phyloP scores from a whole-genome alignment of 2,113 vertebrate species.

The Phyllostomus discolor region DNA sequence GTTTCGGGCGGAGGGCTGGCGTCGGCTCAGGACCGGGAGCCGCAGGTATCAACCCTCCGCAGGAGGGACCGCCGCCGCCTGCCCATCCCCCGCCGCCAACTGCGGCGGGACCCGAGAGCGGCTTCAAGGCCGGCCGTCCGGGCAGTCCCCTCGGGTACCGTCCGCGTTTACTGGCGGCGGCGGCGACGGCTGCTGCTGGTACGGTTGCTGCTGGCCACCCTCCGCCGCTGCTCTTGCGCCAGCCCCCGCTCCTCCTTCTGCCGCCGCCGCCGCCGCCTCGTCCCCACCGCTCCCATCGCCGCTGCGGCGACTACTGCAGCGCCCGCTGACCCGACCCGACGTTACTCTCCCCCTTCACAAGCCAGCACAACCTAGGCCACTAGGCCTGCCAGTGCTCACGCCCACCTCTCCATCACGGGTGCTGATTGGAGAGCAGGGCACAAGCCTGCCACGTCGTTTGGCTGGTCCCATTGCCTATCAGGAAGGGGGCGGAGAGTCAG shows the following conservation, averaged over 20 bases:
- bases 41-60: slow-evolving; percentile 29
- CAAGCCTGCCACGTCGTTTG: slow-evolving; percentile 24
- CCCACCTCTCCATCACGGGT: slow-evolving; percentile 51
- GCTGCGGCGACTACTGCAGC: slow-evolving; percentile 77
- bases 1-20: background rate
- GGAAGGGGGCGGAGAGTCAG: slow-evolving; percentile 33
- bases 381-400: slow-evolving; percentile 52
- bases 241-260: slow-evolving; percentile 51
- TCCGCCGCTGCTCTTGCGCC: slow-evolving; percentile 52
- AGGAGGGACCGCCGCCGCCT: slow-evolving; percentile 53
- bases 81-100: slow-evolving; percentile 71
- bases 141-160: background rate
- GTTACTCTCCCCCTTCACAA: slow-evolving; percentile 71
- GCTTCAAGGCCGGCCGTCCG: slow-evolving; percentile 9
- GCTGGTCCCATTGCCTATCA: slow-evolving; percentile 48
- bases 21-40: slow-evolving; percentile 27
- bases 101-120: slow-evolving; percentile 65
- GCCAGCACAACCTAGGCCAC: slow-evolving; percentile 57
- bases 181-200: slow-evolving; percentile 33
- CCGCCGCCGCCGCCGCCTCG: slow-evolving; percentile 70
- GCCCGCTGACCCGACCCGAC: slow-evolving; percentile 77
- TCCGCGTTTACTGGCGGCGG: slow-evolving; percentile 61
- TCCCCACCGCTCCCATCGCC: slow-evolving; percentile 69
- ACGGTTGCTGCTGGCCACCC: slow-evolving; percentile 36
- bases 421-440: slow-evolving; percentile 69